Base-by-base conservation (phyloP, 2,113 vertebrate species). In the Leptobrachium leishanense region DNA sequence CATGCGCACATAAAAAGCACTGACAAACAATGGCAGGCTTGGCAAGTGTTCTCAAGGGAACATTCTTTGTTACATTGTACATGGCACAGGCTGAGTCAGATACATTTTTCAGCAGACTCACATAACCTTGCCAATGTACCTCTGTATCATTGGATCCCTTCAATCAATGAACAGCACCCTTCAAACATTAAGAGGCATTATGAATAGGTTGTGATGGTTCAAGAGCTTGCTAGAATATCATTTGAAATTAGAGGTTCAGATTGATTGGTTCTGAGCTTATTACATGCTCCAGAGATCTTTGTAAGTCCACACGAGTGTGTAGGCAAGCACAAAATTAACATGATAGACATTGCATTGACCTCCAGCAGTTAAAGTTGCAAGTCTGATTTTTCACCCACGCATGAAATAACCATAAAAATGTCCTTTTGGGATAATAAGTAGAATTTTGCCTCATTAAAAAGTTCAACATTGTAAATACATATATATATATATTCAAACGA, bases 271-370 rank as follows among this genome's bases (percentile, higher is more conserved):
- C 83, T 83, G 55, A 64, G 73, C 41, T 65, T 81, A 81, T 67
- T 81, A 70, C 15, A 2, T 13, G 53, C 68, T 70, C 70, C 75
- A 84, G 82, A 85, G 77, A 59, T 53, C 74, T 78, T 68, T 85
- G 74, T 62, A 55, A 79, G 82, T 68, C 66, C 1, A 3, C 6
- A 68, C 13, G 77, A 57, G 80, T 66, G 74, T 72, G 74, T 76
- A 76, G 67, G 67, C 43, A 71, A 82, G 76, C 85, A 73, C 62
- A 65, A 0, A 3, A 77, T 81, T 50, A 72, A 66, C 66, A 80
- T 81, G 72, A 81, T 81, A 74, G 71, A 74, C 78, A 81, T 81
- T 74, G 78, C 72, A 59, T 54, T 81, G 78, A 81, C 78, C 78
- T 81, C 78, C 78, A 81, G 65, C 71, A 67, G 71, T 62, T 68